Base-by-base conservation (phyloP, 2,888 invertebrate species). In the Byasa hedistus region DNA sequence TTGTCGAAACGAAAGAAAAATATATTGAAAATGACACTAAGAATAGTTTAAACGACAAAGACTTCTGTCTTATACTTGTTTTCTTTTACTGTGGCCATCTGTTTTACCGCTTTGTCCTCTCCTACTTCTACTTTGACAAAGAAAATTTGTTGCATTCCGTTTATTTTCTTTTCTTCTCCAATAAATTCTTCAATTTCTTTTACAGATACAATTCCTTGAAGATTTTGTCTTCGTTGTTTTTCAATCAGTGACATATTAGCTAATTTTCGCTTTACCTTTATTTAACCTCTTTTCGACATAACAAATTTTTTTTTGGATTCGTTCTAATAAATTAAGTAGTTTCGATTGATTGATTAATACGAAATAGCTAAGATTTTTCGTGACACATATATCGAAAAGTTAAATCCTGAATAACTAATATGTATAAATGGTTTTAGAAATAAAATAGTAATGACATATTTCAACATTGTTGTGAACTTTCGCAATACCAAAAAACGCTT, bases 81-180 rank as follows among this genome's bases (percentile, higher is more conserved):
- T 32, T 19, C 61, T 58, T 61, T 58, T 54, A 24, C 59, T 52
- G 44, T 39, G 36, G 21, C 10, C 57, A 36, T 36, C 57, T 48
- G 56, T 24, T 59, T 57, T 55, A 44, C 48, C 39, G 27, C 44
- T 55, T 60, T 56, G 60, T 55, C 60, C 48, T 56, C 56, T 58
- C 56, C 44, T 22, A 27, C 21, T 66, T 61, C 44, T 22, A 22
- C 21, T 66, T 61, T 64, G 32, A 52, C 57, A 32, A 17, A n/a
- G 23, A 58, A 54, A 54, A 22, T 32, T 54, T 27, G 19, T 27
- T 7, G 32, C 27, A 56, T 22, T 54, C 8, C 21, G 39, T 39
- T 55, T 54, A 22, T n/a, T 54, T 36, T 36, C 3, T 22, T 62
- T 39, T 24, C 44, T 48, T 15, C 17, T 23, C 52, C 52, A 27